These are phyloP conservation scores for Euura lappo DNA, from an alignment of 1,140 invertebrate species.

Conservation along the genomic window DNA sequence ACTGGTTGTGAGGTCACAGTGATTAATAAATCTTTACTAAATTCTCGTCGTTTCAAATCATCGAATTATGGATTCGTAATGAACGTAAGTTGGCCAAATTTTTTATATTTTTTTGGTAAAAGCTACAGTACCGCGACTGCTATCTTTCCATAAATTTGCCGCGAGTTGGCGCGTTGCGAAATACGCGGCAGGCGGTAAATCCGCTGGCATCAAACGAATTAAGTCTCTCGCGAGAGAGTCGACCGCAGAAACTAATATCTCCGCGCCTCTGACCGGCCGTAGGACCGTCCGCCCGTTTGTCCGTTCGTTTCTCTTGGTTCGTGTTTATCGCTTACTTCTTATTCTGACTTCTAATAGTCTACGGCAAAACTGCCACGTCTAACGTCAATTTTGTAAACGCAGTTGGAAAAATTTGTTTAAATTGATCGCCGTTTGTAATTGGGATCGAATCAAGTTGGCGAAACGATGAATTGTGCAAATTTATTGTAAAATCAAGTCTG, in stretches of 20 bases:
- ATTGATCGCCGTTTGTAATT: too few relatives aligned
- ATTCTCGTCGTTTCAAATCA: too few relatives aligned
- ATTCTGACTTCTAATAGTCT: conserved; percentile 41
- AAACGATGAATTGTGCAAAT: conserved; percentile 4
- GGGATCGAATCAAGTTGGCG: conserved; percentile 12
- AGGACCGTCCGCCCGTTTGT: conserved; percentile 22
- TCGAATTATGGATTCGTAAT: too few relatives aligned
- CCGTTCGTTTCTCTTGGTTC: conserved; percentile 27
- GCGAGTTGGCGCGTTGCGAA: conserved; percentile 36
- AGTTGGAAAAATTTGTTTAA: too few relatives aligned
- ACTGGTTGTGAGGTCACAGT: too few relatives aligned
- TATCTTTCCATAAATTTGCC: conserved; percentile 2
- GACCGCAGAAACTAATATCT: conserved; percentile 64
- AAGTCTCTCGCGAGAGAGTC: conserved; percentile 58
- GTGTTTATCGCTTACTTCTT: conserved; percentile 28
- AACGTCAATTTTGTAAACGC: too few relatives aligned
- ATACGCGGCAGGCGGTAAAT: conserved; percentile 53
- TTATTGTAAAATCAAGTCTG: conserved; percentile 6
- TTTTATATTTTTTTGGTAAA: too few relatives aligned
- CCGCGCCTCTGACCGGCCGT: conserved; percentile 46
- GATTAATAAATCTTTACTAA: too few relatives aligned
- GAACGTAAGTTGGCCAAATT: too few relatives aligned
- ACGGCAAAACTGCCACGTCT: conserved; percentile 32
- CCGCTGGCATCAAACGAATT: conserved; percentile 63
- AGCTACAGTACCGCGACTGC: neutral